Conservation (phyloP, 2,113 vertebrate genomes). For the Cathartes aura region DNA sequence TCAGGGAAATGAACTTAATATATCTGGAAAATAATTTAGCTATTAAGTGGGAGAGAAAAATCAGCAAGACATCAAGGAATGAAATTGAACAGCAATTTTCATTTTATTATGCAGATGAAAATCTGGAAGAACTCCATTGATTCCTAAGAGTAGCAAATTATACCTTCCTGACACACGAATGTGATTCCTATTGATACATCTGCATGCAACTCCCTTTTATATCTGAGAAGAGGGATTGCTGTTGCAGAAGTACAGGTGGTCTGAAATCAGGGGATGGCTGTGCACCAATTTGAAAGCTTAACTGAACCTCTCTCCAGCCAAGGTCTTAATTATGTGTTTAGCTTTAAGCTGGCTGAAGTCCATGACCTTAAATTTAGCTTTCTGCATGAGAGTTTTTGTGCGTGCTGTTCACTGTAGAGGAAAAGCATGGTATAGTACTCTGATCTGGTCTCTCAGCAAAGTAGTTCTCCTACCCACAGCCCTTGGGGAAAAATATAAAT, state of each 20-base stretch:
- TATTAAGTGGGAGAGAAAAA: slow-evolving; percentile 5
- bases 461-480: background rate
- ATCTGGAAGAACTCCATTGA: background rate
- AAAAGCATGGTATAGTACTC: background rate
- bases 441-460: background rate
- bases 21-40: slow-evolving; percentile 21
- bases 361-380: background rate
- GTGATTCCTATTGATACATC: background rate
- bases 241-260: background rate
- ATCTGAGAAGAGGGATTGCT: background rate
- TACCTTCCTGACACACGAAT: slow-evolving; percentile 1
- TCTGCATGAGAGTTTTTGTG: background rate
- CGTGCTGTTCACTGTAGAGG: background rate
- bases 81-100: slow-evolving; percentile 36
- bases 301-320: background rate
- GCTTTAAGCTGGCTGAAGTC: background rate
- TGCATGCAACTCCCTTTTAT: background rate
- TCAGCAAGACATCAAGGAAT: slow-evolving; percentile 1
- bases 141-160: slow-evolving; percentile 24
- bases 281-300: background rate
- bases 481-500: background rate
- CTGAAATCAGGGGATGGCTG: background rate
- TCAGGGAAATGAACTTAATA: background rate
- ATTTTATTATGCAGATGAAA: slow-evolving; percentile 43
- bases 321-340: background rate